Evolutionary conservation across 1,140 invertebrate species (phyloP), one percentile per base, ranked within the genome.

Genomic region (Matsumurasca onukii): DNA sequence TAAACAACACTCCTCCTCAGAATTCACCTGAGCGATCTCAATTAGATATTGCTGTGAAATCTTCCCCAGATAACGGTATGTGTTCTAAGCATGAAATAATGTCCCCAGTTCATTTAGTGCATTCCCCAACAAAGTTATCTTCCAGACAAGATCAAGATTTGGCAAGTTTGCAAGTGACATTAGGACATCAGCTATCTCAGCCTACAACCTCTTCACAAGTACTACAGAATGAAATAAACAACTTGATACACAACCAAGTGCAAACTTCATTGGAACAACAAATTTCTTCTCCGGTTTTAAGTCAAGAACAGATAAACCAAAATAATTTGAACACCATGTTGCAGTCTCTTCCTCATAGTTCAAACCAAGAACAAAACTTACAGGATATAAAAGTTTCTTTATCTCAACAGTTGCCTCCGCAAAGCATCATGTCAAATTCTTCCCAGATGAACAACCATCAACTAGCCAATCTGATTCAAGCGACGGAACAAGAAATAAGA

Each of bases 371-470:
- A n/a, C n/a, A n/a, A n/a, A 17, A 3, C n/a, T 51, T 17, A 22
- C 49, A 9, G 49, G 49, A 12, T 51, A 20, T 20, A 17, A 51
- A 51, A 51, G n/a, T 22, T 20, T n/a, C 49, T 51, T 51, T 51
- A n/a, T 17, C n/a, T 20, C 49, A 51, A 20, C 5, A 20, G 49
- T 3, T 51, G 24, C 24, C 49, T 3, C 49, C 49, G 24, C 49
- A 51, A 20, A 51, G n/a, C n/a, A n/a, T n/a, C n/a, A n/a, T 51
- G n/a, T 51, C 49, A 51, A 51, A n/a, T n/a, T 51, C 49, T 20
- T 51, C 49, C 24, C 49, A 51, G 49, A 51, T 51, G 49, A 51
- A 51, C n/a, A 3, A 51, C 49, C n/a, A 17, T 9, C 17, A 51
- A n/a, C n/a, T 51, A 3, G 24, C n/a, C 24, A 51, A 51, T n/a